phyloP scores from a whole-genome alignment of 2,888 invertebrate species.

The Papilio protenor region DNA sequence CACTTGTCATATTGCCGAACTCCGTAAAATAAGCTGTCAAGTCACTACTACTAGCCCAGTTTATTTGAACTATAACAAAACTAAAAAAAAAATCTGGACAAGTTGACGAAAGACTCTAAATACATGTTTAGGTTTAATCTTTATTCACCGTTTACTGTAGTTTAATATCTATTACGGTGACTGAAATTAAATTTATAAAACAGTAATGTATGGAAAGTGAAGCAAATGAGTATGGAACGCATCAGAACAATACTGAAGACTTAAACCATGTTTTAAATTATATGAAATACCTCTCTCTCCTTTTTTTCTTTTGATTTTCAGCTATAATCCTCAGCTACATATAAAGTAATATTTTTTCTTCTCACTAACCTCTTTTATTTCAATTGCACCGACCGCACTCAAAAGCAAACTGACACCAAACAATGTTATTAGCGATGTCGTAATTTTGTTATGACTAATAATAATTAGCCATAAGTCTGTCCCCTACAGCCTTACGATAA shows the following conservation, averaged over 20 bases:
- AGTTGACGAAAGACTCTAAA: background rate
- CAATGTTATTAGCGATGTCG: slow-evolving; percentile 8
- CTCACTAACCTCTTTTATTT: background rate
- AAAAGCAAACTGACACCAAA: slow-evolving; percentile 10
- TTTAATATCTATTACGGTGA: background rate
- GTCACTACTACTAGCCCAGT: background rate
- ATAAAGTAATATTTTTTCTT: background rate
- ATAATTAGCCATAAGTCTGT: slow-evolving; percentile 8
- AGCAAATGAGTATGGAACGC: background rate
- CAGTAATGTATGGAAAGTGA: background rate
- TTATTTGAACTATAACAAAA: background rate
- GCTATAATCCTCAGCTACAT: background rate
- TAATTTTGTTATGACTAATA: slow-evolving; percentile 15
- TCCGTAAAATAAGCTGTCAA: background rate
- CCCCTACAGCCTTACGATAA: slow-evolving; percentile 10
- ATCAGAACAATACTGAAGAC: background rate
- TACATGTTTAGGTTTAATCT: background rate
- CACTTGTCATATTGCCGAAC: background rate
- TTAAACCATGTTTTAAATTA: background rate
- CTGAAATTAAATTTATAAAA: background rate
- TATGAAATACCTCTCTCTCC: background rate
- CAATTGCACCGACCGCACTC: background rate
- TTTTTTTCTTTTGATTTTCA: background rate
- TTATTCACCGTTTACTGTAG: background rate
- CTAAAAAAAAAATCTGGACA: background rate